Base-by-base conservation (phyloP, 2,113 vertebrate genomes). In the Dendrocopos noguchii region DNA sequence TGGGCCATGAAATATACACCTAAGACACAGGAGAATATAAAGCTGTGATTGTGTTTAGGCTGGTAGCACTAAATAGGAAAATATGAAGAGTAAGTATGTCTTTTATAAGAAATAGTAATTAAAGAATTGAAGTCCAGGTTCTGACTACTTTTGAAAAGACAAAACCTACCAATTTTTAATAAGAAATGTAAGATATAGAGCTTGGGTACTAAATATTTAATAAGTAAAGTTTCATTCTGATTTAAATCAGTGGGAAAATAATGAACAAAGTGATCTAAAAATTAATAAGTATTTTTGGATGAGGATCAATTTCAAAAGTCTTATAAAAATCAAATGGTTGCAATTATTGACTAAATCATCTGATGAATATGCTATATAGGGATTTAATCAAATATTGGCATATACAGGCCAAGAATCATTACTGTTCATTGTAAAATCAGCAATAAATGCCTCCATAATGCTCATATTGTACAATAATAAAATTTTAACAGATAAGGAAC, bases 381-480 rank as follows among this genome's bases (percentile, higher is more conserved):
- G 4, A 33, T 7, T 52, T 83, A 74, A 87, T 55, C 12, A 87
- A 88, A 87, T 79, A 84, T 56, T 61, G 28, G 67, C 19, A 17
- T 66, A 67, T 66, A 56, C 4, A 2, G 25, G n/a, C 34, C 21
- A 91, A 73, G 74, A 93, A 70, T 63, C 24, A 27, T 75, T 84
- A 76, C 3, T 55, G 12, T 60, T 96, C 46, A 39, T 73, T 12
- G 64, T 87, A 78, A 94, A 92, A 81, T 56, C 71, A 82, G 6
- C 46, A 81, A 81, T 80, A 95, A 94, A 89, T 79, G 39, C n/a
- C 20, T 84, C 46, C 19, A 31, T 68, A 91, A 79, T 8, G 2
- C 39, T 34, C 29, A 22, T 52, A 88, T 42, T 84, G 27, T 42
- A 31, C 6, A 90, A 74, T 25, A 87, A 60, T 52, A 89, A 89